Evolutionary conservation across 2,888 invertebrate species (phyloP).

Genomic region (Eumerus sabulonum): DNA sequence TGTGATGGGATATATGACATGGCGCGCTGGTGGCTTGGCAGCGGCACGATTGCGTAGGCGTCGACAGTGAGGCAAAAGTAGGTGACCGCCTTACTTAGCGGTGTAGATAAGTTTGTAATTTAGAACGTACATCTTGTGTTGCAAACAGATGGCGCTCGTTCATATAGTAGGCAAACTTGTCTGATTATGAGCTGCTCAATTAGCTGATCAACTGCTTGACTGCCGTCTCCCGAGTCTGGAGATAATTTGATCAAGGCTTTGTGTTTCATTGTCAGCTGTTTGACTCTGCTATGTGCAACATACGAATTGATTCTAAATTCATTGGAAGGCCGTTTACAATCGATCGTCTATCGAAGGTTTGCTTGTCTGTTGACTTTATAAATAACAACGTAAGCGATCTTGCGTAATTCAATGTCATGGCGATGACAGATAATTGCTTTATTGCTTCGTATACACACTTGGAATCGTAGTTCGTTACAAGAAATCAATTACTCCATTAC

Average conservation of each 20-base stretch:
- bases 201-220: conserved; percentile 4
- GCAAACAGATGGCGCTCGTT: conserved; percentile 29
- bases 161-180: no score
- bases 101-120: conserved; percentile 20
- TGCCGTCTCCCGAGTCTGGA: conserved; percentile 27
- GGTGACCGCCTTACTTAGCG: conserved; percentile 59
- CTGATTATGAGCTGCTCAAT: not conserved
- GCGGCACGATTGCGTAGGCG: no score
- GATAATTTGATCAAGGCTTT: conserved; percentile 63
- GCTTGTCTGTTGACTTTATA: no score
- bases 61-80: conserved; percentile 27
- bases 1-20: conserved; percentile 16
- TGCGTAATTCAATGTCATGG: conserved; percentile 49
- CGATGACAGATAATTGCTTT: no score
- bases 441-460: no score
- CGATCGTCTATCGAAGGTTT: not conserved
- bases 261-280: conserved; percentile 30
- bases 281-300: conserved; percentile 7
- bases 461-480: no score
- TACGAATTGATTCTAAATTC: conserved; percentile 43
- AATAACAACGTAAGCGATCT: not conserved
- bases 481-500: no score
- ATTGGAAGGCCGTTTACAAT: conserved; percentile 32
- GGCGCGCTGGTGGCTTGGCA: no score
- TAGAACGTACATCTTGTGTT: conserved; percentile 5